A percentile compares a stretch with the other conserved stretches of the same genome.
These are phyloP conservation scores for Pantala flavescens DNA, from an alignment of 1,140 invertebrate species.

Conservation along the genomic window DNA sequence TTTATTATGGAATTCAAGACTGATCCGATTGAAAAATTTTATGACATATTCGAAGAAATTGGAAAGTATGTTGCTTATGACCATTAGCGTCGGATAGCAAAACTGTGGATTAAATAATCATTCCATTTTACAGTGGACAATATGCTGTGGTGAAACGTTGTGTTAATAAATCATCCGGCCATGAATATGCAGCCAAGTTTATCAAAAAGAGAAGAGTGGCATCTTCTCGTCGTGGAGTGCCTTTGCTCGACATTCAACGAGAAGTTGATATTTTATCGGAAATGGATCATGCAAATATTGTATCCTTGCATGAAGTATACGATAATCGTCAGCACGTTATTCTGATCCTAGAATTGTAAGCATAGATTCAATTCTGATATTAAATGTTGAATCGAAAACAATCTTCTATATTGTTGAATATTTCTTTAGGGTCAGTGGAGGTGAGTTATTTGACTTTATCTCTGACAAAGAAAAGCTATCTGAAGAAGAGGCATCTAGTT, in stretches of 20 bases:
- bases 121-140: slow-evolving; percentile 47
- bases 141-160: slow-evolving; percentile 60
- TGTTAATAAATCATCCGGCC: slow-evolving; percentile 42
- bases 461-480: slow-evolving; percentile 39
- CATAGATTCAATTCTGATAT: slow-evolving; percentile 20
- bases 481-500: slow-evolving; percentile 53
- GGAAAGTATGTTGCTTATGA: slow-evolving; percentile 41
- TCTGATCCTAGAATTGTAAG: slow-evolving; percentile 52
- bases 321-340: slow-evolving; percentile 52
- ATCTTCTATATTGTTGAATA: neutral
- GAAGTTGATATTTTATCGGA: slow-evolving; percentile 52
- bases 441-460: slow-evolving; percentile 50
- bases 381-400: neutral
- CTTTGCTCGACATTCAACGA: slow-evolving; percentile 44
- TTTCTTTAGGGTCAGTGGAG: slow-evolving; percentile 36
- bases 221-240: slow-evolving; percentile 35
- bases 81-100: neutral
- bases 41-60: slow-evolving; percentile 47
- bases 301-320: slow-evolving; percentile 51
- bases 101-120: neutral
- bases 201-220: slow-evolving; percentile 51
- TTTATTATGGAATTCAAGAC: slow-evolving; percentile 43
- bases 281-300: slow-evolving; percentile 47
- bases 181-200: slow-evolving; percentile 58
- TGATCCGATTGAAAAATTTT: slow-evolving; percentile 46